These are phyloP conservation scores for Salvelinus namaycush DNA, from an alignment of 2,113 vertebrate species.

Conservation along the genomic window DNA sequence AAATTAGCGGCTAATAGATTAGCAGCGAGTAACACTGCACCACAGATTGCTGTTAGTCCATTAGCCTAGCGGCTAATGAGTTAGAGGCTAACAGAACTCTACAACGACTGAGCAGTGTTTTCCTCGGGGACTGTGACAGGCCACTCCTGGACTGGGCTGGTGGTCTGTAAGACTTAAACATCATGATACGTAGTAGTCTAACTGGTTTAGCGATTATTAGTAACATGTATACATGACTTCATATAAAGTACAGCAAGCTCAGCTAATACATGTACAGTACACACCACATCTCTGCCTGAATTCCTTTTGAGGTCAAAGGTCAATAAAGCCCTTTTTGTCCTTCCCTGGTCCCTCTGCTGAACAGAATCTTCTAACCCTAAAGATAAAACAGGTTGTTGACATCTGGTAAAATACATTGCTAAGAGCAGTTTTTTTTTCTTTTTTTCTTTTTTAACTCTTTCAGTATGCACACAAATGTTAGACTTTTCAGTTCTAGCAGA, in stretches of 20 bases:
- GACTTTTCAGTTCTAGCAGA: conserved; percentile 14
- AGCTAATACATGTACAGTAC: conserved; percentile 55
- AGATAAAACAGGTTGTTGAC: conserved; percentile 51
- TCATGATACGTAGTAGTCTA: conserved; percentile 50
- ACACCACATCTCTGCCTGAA: conserved; percentile 21
- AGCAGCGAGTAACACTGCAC: not conserved
- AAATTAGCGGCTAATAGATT: not conserved
- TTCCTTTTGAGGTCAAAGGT: conserved; percentile 40
- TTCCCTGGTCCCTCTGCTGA: conserved; percentile 28
- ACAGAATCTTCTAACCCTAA: conserved; percentile 52
- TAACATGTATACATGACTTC: conserved; percentile 58
- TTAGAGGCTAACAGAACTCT: not conserved
- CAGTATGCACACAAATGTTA: conserved; percentile 43
- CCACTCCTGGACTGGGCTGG: not conserved
- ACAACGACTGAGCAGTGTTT: not conserved
- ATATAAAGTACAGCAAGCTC: conserved; percentile 67
- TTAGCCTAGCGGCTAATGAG: not conserved
- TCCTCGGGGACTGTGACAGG: not conserved
- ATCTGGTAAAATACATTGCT: conserved; percentile 59
- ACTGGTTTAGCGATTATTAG: conserved; percentile 61
- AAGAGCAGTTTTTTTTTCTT: conserved; percentile 25
- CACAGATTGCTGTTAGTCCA: too few relatives aligned
- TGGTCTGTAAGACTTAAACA: not conserved
- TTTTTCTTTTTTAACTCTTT: conserved; percentile 41
- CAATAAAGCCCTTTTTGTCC: conserved; percentile 28